These are phyloP conservation scores for Bursaphelenchus mucronatus DNA, from an alignment of 1,140 invertebrate species.

Conservation along the genomic window DNA sequence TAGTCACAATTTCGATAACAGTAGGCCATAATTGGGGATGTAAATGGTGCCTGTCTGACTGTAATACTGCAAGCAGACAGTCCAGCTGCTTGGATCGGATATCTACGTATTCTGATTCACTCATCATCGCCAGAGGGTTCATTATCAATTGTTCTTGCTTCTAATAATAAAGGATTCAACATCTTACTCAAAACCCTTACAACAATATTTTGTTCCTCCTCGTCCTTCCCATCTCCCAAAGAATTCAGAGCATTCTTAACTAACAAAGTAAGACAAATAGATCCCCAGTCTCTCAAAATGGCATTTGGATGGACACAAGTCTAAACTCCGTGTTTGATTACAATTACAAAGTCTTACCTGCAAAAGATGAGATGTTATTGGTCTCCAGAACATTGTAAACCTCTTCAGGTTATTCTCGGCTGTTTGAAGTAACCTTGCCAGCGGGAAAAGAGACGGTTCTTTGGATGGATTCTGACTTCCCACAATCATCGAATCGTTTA, in stretches of 20 bases:
- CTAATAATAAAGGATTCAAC: constrained; percentile 20
- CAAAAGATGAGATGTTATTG: constrained; percentile 88
- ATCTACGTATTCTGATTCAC: constrained; percentile 80
- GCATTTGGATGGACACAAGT: constrained; percentile 86
- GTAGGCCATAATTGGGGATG: constrained; percentile 80
- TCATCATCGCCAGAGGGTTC: constrained; percentile 81
- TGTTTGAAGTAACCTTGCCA: constrained; percentile 92
- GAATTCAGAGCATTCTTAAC: constrained; percentile 77
- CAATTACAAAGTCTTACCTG: constrained; percentile 68
- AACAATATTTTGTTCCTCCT: not conserved
- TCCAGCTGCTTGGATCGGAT: constrained; percentile 89
- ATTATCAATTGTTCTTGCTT: constrained; percentile 72
- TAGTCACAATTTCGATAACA: constrained; percentile 85
- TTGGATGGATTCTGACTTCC: constrained; percentile 68
- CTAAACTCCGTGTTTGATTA: constrained; percentile 47
- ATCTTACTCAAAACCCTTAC: not conserved
- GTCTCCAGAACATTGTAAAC: constrained; percentile 89
- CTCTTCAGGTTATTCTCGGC: constrained; percentile 86
- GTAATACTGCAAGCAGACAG: constrained; percentile 84
- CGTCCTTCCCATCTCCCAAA: constrained; percentile 68
- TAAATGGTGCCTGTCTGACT: constrained; percentile 72
- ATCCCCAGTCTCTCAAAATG: constrained; percentile 91
- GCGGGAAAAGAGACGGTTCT: constrained; percentile 92
- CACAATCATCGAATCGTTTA: constrained; percentile 91
- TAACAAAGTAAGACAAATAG: constrained; percentile 88